These are phyloP conservation scores for Dicycla oo DNA, from an alignment of 2,888 invertebrate species.

Conservation along the genomic window DNA sequence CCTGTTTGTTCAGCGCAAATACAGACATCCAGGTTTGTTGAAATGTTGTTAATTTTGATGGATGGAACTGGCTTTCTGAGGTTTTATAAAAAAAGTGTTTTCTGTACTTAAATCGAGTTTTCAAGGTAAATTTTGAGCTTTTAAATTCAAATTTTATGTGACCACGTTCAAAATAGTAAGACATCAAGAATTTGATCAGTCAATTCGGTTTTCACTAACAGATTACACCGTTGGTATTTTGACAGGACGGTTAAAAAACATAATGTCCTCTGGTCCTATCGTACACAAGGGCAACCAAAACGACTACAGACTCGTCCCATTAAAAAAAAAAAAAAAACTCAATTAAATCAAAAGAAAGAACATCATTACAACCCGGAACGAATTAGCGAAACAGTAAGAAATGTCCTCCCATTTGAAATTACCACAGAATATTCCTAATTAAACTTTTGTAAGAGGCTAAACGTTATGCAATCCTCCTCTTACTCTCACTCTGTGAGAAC, in stretches of 20 bases:
- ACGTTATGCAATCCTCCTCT: slow-evolving; percentile 51
- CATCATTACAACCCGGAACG: slow-evolving; percentile 39
- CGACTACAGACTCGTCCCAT: not conserved
- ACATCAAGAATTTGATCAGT: too few relatives aligned
- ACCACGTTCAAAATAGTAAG: not conserved
- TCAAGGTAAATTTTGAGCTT: not conserved
- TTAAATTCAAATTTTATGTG: not conserved
- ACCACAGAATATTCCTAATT: slow-evolving; percentile 65
- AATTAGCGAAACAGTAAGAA: slow-evolving; percentile 54
- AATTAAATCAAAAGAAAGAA: slow-evolving; percentile 17
- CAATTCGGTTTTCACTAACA: too few relatives aligned
- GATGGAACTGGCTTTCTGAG: not conserved
- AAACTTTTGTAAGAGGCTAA: slow-evolving; percentile 62
- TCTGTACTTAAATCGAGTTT: not conserved
- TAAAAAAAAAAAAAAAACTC: not conserved
- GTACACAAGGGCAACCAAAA: not conserved
- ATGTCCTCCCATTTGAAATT: slow-evolving; percentile 51
- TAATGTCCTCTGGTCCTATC: too few relatives aligned
- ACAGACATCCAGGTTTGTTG: slow-evolving; percentile 2
- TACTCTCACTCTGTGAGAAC: slow-evolving; percentile 46
- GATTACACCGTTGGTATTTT: too few relatives aligned
- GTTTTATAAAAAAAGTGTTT: not conserved
- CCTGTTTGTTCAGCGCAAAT: slow-evolving; percentile 34
- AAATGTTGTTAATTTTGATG: slow-evolving; percentile 36
- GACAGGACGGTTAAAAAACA: too few relatives aligned